Conservation (phyloP, 2,797 vertebrate species). For the Leuciscus waleckii region DNA sequence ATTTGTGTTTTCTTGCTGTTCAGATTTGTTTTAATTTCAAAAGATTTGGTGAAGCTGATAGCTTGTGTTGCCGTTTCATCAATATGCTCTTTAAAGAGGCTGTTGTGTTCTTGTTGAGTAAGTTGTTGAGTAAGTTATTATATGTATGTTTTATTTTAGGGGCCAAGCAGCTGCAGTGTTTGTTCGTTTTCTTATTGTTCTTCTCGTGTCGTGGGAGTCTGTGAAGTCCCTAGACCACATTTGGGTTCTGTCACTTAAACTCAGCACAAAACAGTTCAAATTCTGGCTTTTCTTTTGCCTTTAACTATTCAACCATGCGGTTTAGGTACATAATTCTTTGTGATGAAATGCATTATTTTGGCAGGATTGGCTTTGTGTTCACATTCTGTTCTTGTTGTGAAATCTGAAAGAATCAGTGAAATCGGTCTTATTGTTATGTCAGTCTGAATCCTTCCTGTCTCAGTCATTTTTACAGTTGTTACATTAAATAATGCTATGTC, state of each 20-base stretch:
- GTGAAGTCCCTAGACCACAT: neutral
- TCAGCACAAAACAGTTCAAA: conserved; percentile 4
- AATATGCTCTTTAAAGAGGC: conserved; percentile 53
- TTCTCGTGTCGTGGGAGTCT: conserved; percentile 51
- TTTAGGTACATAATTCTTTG: neutral
- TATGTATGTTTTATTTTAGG: conserved; percentile 66
- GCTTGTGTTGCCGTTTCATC: conserved; percentile 64
- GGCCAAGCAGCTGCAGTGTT: conserved; percentile 16
- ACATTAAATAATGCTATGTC: neutral
- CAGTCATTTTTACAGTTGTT: neutral
- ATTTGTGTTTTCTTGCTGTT: conserved; percentile 62
- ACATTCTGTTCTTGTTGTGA: neutral
- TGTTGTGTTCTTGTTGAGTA: conserved; percentile 74
- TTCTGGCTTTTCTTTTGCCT: neutral
- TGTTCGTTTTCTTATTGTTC: neutral
- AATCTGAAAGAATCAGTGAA: neutral
- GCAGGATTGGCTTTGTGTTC: neutral
- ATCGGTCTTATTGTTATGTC: neutral
- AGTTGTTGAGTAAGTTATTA: conserved; percentile 76
- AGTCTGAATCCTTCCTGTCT: neutral
- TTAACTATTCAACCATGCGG: neutral
- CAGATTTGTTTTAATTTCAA: conserved; percentile 60
- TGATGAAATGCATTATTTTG: neutral
- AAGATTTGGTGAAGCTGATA: conserved; percentile 60
- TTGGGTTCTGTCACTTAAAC: neutral